Evolutionary conservation across 2,113 vertebrate species (phyloP), one percentile per base, ranked within the genome.

Genomic region (Semnornis frantzii): DNA sequence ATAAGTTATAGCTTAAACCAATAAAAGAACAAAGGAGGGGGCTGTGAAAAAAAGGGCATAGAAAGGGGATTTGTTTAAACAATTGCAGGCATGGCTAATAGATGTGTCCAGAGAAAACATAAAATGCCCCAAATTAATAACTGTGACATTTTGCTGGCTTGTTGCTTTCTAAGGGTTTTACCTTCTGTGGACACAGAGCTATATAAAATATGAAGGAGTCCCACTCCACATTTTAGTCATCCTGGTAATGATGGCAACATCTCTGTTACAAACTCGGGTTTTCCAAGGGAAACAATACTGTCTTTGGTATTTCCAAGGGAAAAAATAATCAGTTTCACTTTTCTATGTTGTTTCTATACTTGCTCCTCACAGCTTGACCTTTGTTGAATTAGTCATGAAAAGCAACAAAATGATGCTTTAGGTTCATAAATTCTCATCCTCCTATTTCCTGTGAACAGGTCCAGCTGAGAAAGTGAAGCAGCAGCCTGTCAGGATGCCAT

Each of bases 401-500:
- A 94, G 69, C 69, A 87, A 77, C 82, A 96, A 87, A 95, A 92
- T n/a, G 20, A 72, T 90, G 50, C 84, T 92, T 89, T 77, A 89
- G 82, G 68, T 92, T 84, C 46, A 72, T 90, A 89, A 94, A 83
- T 90, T 74, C 85, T 42, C 34, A 42, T 91, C 85, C 46, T 94
- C 39, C 69, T 90, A 31, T 91, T 94, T 95, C 59, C 39, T 79
- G 30, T 64, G 79, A 96, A 88, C 82, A 82, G 66, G 79, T 96
- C 95, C 92, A 94, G 95, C 96, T 93, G 92, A 88, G 97, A 88
- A 88, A 95, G 69, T 89, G 90, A 93, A 95, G 94, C 86, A 84
- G 77, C 91, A 96, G 90, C 84, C 66, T 97, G 94, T 96, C 92
- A 96, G 69, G 64, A 70, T 96, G 96, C 94, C 91, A 90, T 92